These are phyloP conservation scores for Drosophila nr. perissopoda DNA, from an alignment of 2,888 invertebrate species.

Conservation along the genomic window DNA sequence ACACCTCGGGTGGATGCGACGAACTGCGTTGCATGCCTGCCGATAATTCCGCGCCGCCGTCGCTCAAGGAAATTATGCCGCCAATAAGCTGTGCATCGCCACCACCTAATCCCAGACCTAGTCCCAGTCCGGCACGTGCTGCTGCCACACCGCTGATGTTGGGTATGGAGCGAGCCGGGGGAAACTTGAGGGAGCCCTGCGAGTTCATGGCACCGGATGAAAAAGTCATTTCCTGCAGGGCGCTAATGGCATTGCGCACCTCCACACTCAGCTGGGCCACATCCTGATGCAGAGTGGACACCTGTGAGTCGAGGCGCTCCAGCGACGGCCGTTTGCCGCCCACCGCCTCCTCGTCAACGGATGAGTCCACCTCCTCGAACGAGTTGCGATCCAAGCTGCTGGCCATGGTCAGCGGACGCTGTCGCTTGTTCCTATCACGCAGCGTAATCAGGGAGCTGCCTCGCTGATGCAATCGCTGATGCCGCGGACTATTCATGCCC, in stretches of 20 bases:
- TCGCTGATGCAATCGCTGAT: conserved; percentile 84
- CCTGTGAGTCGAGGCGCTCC: conserved; percentile 92
- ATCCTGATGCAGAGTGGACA: conserved; percentile 93
- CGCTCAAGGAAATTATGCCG: conserved; percentile 32
- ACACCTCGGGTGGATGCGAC: conserved; percentile 94
- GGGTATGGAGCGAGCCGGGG: conserved; percentile 93
- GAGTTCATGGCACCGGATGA: conserved; percentile 87
- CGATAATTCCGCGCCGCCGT: conserved; percentile 50
- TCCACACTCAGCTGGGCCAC: conserved; percentile 94
- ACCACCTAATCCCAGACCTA: conserved; percentile 41
- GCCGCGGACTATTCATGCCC: conserved; percentile 79
- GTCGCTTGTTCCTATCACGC: conserved; percentile 89
- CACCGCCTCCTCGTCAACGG: conserved; percentile 82
- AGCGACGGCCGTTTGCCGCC: conserved; percentile 84
- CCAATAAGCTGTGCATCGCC: conserved; percentile 43
- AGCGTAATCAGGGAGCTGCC: conserved; percentile 86
- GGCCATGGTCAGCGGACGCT: conserved; percentile 87
- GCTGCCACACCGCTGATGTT: conserved; percentile 87
- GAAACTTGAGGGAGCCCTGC: conserved; percentile 86
- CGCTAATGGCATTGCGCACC: conserved; percentile 93
- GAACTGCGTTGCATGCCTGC: conserved; percentile 89
- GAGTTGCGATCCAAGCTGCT: conserved; percentile 85
- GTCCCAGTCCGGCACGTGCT: conserved; percentile 24
- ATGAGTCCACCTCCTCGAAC: conserved; percentile 62
- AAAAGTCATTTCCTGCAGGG: conserved; percentile 91